These are phyloP conservation scores for Sphinx pinastri DNA, from an alignment of 2,888 invertebrate genomes.

Conservation along the genomic window DNA sequence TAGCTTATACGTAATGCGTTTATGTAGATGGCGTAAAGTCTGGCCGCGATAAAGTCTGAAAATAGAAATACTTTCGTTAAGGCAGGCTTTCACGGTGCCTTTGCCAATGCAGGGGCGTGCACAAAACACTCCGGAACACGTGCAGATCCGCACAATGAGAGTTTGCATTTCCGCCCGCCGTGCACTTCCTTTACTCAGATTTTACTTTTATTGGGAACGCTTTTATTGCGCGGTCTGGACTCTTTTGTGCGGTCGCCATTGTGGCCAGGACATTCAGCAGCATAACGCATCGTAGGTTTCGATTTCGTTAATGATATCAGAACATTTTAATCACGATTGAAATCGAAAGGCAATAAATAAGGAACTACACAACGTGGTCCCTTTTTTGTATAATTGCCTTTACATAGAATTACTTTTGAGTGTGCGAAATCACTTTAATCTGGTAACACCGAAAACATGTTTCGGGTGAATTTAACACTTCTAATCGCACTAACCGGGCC, in stretches of 20 bases:
- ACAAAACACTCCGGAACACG: conserved; percentile 81
- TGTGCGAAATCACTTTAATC: conserved; percentile 40
- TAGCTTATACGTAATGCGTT: neutral
- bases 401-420: neutral
- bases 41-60: conserved; percentile 30
- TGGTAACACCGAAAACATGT: conserved; percentile 56
- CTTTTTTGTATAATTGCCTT: conserved; percentile 8
- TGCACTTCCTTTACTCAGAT: conserved; percentile 81
- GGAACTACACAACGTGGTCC: conserved; percentile 16
- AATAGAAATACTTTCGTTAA: conserved; percentile 44
- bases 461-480: conserved; percentile 62
- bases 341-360: conserved; percentile 77
- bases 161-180: conserved; percentile 82
- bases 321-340: conserved; percentile 73
- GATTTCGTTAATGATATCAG: conserved; percentile 83
- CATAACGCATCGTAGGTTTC: conserved; percentile 78
- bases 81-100: conserved; percentile 62
- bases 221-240: conserved; percentile 76
- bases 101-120: conserved; percentile 64
- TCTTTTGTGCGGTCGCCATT: conserved; percentile 70
- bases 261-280: conserved; percentile 74
- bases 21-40: conserved; percentile 8
- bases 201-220: conserved; percentile 80
- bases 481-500: conserved; percentile 59
- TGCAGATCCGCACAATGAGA: conserved; percentile 81